phyloP scores from a whole-genome alignment of 37 sponge, comb jelly and placozoan genomes.

The Theonella swinhoei region DNA sequence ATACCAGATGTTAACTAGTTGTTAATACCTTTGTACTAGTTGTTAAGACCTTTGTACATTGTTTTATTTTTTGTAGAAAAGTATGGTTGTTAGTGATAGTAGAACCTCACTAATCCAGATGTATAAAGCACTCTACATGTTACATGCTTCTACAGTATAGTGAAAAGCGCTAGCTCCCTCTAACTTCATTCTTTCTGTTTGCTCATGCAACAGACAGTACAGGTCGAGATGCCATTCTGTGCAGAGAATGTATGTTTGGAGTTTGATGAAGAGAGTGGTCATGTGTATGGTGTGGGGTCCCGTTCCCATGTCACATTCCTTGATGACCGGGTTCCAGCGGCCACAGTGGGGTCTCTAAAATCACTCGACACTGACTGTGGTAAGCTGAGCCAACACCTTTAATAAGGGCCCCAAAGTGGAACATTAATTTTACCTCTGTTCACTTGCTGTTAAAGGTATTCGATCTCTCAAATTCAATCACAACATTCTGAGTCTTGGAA shows the following conservation, averaged over 20 bases:
- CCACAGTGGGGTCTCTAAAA: constrained; percentile 12
- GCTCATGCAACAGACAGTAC: background rate
- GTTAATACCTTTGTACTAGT: too few species aligned
- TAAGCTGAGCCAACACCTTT: background rate
- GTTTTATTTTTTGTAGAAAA: too few species aligned
- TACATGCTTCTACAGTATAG: too few species aligned
- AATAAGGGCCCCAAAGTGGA: too few species aligned
- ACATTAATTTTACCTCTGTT: too few species aligned
- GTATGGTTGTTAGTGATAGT: too few species aligned
- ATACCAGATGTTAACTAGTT: too few species aligned
- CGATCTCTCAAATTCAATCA: constrained; percentile 84
- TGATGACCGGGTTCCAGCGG: constrained; percentile 39
- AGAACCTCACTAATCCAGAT: too few species aligned
- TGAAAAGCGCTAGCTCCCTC: too few species aligned
- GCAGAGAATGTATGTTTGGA: constrained; percentile 82
- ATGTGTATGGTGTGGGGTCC: constrained; percentile 79
- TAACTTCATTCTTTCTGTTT: too few species aligned
- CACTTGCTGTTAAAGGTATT: constrained; percentile 67
- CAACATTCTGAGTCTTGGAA: constrained; percentile 78
- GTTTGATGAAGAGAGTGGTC: constrained; percentile 28
- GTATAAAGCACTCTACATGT: too few species aligned
- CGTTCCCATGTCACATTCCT: constrained; percentile 75
- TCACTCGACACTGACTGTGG: constrained; percentile 72
- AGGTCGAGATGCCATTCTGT: constrained; percentile 42
- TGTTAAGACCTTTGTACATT: too few species aligned